Conservation (phyloP, 2,888 invertebrate species). For the Mayetiola destructor region DNA sequence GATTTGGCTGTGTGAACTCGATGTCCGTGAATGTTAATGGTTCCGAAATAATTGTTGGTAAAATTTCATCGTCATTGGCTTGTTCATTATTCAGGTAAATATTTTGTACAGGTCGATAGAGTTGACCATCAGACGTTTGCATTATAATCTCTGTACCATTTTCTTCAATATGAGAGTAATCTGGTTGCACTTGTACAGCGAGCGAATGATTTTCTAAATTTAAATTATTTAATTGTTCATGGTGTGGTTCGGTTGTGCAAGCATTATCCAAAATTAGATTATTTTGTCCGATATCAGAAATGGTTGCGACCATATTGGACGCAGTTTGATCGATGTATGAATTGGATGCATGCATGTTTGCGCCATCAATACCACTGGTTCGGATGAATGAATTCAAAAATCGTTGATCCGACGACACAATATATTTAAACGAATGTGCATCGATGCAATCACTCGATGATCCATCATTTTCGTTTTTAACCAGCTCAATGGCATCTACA, state of each 20-base stretch:
- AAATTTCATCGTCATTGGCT: not conserved
- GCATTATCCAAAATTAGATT: not conserved
- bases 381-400: not conserved
- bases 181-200: not conserved
- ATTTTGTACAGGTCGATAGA: conserved; percentile 10
- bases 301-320: not conserved
- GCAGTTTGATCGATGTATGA: not conserved
- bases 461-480: not conserved
- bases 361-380: not conserved
- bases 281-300: not conserved
- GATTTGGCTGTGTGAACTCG: not conserved
- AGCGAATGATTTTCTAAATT: not conserved
- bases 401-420: not conserved
- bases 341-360: not conserved
- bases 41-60: not conserved
- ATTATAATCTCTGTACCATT: not conserved
- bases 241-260: not conserved
- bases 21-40: not conserved
- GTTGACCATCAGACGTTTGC: conserved; percentile 4
- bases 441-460: not conserved
- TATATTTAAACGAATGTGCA: not conserved
- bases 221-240: not conserved
- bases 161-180: not conserved
- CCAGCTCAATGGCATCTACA: not conserved
- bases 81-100: not conserved